A percentile compares a stretch with the other conserved stretches of the same genome.
phyloP scores from a whole-genome alignment of 2,797 vertebrate species.

The Balearica regulorum region DNA sequence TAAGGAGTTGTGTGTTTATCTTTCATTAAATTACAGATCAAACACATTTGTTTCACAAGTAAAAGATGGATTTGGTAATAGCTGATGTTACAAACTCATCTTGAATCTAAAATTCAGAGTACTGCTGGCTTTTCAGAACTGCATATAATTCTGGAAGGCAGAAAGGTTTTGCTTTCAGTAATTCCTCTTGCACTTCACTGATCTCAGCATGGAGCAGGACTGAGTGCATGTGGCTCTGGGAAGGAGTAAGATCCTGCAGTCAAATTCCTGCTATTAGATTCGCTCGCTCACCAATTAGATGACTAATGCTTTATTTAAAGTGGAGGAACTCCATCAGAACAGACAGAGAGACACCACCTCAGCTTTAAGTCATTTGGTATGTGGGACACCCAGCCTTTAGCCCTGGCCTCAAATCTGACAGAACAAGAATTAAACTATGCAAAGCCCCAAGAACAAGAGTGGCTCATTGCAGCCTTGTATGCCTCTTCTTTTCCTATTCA shows the following conservation, averaged over 20 bases:
- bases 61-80: neutral
- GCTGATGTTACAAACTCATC: neutral
- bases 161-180: neutral
- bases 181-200: neutral
- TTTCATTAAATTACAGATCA: neutral
- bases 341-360: neutral
- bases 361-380: neutral
- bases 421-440: neutral
- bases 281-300: neutral
- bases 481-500: neutral
- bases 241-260: neutral
- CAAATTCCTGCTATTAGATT: neutral
- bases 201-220: neutral
- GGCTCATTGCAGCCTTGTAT: neutral
- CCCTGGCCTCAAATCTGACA: neutral
- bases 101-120: neutral
- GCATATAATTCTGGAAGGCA: neutral
- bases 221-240: neutral
- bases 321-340: neutral
- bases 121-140: neutral
- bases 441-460: neutral
- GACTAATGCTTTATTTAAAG: neutral
- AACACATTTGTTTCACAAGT: neutral
- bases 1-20: neutral
- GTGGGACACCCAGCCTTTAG: neutral